phyloP scores from a whole-genome alignment of 2,888 invertebrate genomes.

The Agrenia bidenticulata region DNA sequence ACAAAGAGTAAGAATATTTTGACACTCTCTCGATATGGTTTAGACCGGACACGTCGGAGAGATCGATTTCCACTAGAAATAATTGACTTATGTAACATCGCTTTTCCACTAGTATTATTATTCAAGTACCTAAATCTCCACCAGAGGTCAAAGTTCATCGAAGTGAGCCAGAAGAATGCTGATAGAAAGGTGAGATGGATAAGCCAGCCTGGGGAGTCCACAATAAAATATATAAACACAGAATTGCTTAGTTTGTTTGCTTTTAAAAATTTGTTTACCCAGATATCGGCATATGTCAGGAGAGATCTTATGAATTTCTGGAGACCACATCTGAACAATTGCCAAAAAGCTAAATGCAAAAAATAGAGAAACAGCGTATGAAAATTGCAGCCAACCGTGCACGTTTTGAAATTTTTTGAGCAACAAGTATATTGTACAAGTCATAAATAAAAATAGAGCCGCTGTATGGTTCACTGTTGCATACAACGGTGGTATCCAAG shows the following conservation, averaged over 20 bases:
- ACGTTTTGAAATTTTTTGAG: conserved; percentile 34
- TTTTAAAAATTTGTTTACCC: conserved; percentile 13
- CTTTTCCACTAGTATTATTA: too few relatives aligned
- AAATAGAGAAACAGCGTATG: conserved; percentile 31
- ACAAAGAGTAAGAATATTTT: conserved; percentile 29
- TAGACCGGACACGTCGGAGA: conserved; percentile 13
- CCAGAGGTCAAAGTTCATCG: conserved; percentile 36
- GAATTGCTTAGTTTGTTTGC: neutral
- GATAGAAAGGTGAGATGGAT: conserved; percentile 32
- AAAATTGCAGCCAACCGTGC: conserved; percentile 41
- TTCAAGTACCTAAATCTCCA: conserved; percentile 22
- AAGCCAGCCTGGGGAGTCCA: conserved; percentile 33
- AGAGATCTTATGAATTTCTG: conserved; percentile 8
- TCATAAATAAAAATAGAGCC: conserved; percentile 25
- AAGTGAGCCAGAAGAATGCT: conserved; percentile 38
- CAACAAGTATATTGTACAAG: conserved; percentile 31
- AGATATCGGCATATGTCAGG: conserved; percentile 18
- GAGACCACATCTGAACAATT: conserved; percentile 24
- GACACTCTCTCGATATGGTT: conserved; percentile 19
- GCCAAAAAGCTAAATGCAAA: conserved; percentile 27
- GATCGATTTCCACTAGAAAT: conserved; percentile 16
- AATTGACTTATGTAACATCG: too few relatives aligned
- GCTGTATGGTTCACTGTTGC: conserved; percentile 23
- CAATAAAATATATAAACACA: too few relatives aligned
- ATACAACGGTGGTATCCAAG: neutral